Percentiles rank a stretch among this genome's conserved stretches.
phyloP scores from a whole-genome alignment of 2,797 vertebrate species.

The Amblyraja radiata region DNA sequence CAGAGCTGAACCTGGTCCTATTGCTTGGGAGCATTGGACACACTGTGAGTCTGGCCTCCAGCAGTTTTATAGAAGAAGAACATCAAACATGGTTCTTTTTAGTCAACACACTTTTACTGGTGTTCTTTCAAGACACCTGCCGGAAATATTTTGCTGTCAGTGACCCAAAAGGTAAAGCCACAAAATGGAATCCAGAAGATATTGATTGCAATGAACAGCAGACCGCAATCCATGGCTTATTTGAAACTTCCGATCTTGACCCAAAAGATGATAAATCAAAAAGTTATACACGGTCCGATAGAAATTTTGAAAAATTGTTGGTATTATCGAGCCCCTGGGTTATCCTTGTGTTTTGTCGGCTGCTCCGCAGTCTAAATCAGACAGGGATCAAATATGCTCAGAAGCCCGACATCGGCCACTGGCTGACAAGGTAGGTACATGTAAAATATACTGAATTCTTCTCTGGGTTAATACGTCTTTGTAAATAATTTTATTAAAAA shows the following conservation, averaged over 20 bases:
- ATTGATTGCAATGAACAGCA: accelerated
- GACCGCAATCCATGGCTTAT: constrained; percentile 39
- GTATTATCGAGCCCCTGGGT: constrained; percentile 74
- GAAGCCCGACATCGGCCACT: constrained; percentile 80
- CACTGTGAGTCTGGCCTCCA: constrained; percentile 78
- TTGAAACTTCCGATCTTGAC: constrained; percentile 32
- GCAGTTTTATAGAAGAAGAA: constrained; percentile 94
- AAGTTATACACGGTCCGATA: constrained; percentile 38
- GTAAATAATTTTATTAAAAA: neutral
- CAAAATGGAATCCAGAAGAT: constrained; percentile 39
- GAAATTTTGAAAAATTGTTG: constrained; percentile 66
- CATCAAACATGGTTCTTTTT: constrained; percentile 98
- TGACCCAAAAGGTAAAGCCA: constrained; percentile 39
- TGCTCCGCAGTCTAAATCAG: constrained; percentile 87
- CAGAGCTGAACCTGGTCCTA: constrained; percentile 76
- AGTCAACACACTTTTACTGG: constrained; percentile 79
- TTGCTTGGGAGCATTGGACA: constrained; percentile 75
- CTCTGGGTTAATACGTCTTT: neutral
- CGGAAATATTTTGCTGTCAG: constrained; percentile 66
- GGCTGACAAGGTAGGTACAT: constrained; percentile 80
- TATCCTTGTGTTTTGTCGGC: constrained; percentile 75
- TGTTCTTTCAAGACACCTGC: constrained; percentile 76
- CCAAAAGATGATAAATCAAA: constrained; percentile 36
- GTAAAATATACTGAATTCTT: neutral
- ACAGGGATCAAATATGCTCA: constrained; percentile 92